These are phyloP conservation scores for Elgaria multicarinata DNA, from an alignment of 2,113 vertebrate genomes.

Conservation along the genomic window DNA sequence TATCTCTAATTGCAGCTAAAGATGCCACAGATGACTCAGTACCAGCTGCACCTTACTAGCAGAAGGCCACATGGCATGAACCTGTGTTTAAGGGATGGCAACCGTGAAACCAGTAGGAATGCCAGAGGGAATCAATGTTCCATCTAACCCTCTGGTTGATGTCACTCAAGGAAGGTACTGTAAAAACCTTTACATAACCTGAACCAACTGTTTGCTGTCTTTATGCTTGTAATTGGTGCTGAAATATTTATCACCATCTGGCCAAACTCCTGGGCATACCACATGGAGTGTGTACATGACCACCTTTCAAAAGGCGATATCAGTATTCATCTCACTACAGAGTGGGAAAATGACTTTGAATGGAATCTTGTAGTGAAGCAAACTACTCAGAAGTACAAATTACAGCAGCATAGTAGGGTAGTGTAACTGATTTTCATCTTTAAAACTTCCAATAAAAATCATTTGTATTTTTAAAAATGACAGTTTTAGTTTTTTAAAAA, in stretches of 20 bases:
- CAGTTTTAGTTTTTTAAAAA: not conserved
- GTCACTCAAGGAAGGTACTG: not conserved
- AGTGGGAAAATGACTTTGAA: not conserved
- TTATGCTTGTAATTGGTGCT: not conserved
- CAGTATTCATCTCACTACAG: not conserved
- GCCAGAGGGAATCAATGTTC: not conserved
- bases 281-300: not conserved
- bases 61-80: not conserved
- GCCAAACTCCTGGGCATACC: not conserved
- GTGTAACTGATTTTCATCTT: not conserved
- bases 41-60: not conserved
- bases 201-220: not conserved
- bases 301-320: not conserved
- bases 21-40: not conserved
- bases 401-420: not conserved
- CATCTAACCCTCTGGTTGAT: not conserved
- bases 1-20: not conserved
- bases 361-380: not conserved
- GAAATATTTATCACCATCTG: conserved; percentile 13
- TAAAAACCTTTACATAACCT: not conserved
- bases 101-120: not conserved
- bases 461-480: not conserved
- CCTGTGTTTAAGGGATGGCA: not conserved
- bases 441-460: not conserved
- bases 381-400: not conserved